Conservation (phyloP, 2,113 vertebrate genomes). For the mouse (Mus musculus) region DNA sequence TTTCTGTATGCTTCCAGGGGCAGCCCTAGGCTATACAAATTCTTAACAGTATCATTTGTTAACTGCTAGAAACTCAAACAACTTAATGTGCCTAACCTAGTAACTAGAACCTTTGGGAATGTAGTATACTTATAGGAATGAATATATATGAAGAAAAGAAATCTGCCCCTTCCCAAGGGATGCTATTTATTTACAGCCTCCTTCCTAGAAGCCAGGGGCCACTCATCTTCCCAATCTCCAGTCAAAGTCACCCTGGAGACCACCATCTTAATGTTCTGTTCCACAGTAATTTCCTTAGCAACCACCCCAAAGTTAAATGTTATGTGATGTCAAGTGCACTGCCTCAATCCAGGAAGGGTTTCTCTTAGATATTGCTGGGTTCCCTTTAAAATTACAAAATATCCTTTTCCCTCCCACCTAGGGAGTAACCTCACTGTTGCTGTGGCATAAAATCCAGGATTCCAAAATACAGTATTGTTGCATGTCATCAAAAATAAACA, state of each 20-base stretch:
- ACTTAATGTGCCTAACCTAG: background rate
- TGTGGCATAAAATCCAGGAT: background rate
- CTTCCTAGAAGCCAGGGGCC: background rate
- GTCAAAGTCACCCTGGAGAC: background rate
- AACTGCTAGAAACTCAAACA: background rate
- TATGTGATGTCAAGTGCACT: background rate
- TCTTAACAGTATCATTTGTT: background rate
- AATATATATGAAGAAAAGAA: background rate
- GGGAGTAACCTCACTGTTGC: too few relatives aligned
- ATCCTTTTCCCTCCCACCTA: background rate
- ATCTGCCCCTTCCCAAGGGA: background rate
- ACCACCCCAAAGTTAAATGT: background rate
- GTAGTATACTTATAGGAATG: background rate
- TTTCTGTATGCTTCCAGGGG: accelerated
- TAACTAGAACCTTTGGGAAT: background rate
- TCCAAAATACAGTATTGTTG: background rate
- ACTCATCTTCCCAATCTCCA: background rate
- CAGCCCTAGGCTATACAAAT: background rate
- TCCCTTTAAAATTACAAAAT: background rate
- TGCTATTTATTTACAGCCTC: background rate
- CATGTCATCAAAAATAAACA: too few relatives aligned
- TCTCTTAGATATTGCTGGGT: background rate
- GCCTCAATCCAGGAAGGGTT: background rate
- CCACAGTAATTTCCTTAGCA: background rate
- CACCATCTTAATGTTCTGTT: background rate